Conservation (phyloP, 2,888 invertebrate species). For the Chrysolina oricalcia region DNA sequence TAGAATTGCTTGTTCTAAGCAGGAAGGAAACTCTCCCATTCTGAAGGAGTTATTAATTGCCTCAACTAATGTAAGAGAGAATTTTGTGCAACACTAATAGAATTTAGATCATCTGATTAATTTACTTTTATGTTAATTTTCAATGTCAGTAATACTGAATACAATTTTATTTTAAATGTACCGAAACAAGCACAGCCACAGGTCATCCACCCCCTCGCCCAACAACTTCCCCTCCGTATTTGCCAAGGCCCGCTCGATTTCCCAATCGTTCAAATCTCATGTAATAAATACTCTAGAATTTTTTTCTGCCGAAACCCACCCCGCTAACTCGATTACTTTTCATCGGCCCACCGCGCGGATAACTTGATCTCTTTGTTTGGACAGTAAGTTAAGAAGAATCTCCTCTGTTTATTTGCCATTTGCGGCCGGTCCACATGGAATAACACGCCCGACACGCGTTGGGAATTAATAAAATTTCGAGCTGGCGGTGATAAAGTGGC, state of each 20-base stretch:
- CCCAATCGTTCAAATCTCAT: conserved; percentile 50
- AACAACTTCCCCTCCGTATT: conserved; percentile 22
- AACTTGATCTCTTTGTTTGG: conserved; percentile 69
- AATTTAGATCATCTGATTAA: too few species aligned
- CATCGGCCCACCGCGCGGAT: conserved; percentile 60
- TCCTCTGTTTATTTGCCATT: conserved; percentile 68
- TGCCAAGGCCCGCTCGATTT: conserved; percentile 20
- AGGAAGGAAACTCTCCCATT: too few species aligned
- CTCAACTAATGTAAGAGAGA: too few species aligned
- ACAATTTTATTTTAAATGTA: too few species aligned
- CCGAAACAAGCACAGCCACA: too few species aligned
- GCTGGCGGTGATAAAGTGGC: background rate
- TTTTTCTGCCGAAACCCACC: conserved; percentile 51
- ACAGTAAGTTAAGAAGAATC: conserved; percentile 71
- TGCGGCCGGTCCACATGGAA: conserved; percentile 58
- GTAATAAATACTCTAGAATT: conserved; percentile 49
- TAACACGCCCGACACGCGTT: conserved; percentile 52
- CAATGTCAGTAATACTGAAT: too few species aligned
- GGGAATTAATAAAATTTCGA: conserved; percentile 50
- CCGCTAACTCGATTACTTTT: conserved; percentile 66
- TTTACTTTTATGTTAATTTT: too few species aligned
- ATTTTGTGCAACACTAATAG: too few species aligned
- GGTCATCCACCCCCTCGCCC: too few species aligned
- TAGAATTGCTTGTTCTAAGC: too few species aligned
- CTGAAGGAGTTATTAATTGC: too few species aligned